Percentiles rank a stretch among this genome's conserved stretches.
phyloP scores from a whole-genome alignment of 2,888 invertebrate genomes.

The Hydriomena furcata region DNA sequence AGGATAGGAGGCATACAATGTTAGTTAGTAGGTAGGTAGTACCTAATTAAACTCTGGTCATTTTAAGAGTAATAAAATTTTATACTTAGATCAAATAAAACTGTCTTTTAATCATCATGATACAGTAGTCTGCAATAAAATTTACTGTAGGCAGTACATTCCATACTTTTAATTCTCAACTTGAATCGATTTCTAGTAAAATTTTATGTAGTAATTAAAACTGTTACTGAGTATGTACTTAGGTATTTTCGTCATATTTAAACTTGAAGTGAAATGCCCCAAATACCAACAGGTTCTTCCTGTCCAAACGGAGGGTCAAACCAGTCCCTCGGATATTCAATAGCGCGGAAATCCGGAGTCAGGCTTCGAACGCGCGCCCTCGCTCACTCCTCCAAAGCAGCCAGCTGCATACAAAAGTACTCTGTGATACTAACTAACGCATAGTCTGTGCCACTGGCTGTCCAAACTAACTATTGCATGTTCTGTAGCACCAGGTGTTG shows the following conservation, averaged over 20 bases:
- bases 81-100: not conserved
- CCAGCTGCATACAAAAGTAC: not conserved
- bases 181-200: no score
- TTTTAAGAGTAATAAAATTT: not conserved
- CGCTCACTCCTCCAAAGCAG: conserved; percentile 43
- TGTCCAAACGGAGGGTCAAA: conserved; percentile 44
- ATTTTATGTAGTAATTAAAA: no score
- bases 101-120: no score
- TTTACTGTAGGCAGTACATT: no score
- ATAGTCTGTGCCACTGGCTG: conserved; percentile 38
- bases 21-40: not conserved
- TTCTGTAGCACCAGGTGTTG: conserved; percentile 56
- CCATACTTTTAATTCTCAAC: no score
- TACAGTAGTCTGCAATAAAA: no score
- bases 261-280: conserved; percentile 1
- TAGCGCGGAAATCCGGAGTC: conserved; percentile 72
- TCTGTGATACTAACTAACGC: not conserved
- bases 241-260: not conserved
- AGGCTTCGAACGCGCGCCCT: conserved; percentile 50
- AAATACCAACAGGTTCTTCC: conserved; percentile 42
- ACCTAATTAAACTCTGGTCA: conserved; percentile 2
- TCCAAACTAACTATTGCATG: conserved; percentile 5
- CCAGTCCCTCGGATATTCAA: conserved; percentile 56
- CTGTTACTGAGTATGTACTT: no score
- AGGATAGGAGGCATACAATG: no score